Conservation (phyloP, 2,888 invertebrate genomes). For the Parasteatoda lunata region DNA sequence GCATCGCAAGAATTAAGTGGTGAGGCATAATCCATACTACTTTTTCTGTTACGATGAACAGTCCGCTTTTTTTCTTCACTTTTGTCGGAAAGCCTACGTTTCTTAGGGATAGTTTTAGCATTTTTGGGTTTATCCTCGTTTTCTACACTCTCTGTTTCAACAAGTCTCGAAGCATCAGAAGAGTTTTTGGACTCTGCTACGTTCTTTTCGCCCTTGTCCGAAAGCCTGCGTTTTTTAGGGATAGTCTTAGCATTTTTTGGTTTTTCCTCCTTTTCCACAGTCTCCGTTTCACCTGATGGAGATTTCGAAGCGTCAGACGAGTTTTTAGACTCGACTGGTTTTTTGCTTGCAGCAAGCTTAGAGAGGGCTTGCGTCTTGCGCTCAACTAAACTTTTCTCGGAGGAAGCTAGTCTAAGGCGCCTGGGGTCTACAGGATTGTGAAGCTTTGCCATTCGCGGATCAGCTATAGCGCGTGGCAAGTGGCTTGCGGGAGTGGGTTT, state of each 20-base stretch:
- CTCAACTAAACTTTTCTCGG: slow-evolving; percentile 17
- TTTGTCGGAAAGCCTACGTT: slow-evolving; percentile 42
- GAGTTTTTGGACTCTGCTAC: background rate
- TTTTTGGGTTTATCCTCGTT: slow-evolving; percentile 6
- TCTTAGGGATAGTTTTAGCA: slow-evolving; percentile 44
- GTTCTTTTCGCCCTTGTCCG: slow-evolving; percentile 50
- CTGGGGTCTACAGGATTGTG: slow-evolving; percentile 35
- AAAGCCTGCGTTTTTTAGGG: slow-evolving; percentile 46
- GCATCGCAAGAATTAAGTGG: slow-evolving; percentile 72
- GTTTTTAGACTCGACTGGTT: background rate
- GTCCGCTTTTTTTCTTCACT: slow-evolving; percentile 56
- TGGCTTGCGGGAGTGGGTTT: slow-evolving; percentile 57
- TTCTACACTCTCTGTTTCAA: background rate
- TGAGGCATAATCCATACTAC: slow-evolving; percentile 74
- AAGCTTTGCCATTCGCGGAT: slow-evolving; percentile 64
- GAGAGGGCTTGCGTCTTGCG: slow-evolving; percentile 1
- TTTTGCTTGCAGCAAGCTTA: background rate
- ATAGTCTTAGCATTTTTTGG: slow-evolving; percentile 19
- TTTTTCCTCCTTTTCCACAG: slow-evolving; percentile 2
- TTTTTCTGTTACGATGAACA: slow-evolving; percentile 71
- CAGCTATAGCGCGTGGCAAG: slow-evolving; percentile 61
- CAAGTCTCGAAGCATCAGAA: background rate
- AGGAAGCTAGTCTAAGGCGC: slow-evolving; percentile 2
- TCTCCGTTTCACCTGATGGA: slow-evolving; percentile 8
- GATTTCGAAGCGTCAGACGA: background rate